A percentile compares a stretch with the other conserved stretches of the same genome.
Conservation (phyloP, 2,888 invertebrate species). For the Belgica antarctica region DNA sequence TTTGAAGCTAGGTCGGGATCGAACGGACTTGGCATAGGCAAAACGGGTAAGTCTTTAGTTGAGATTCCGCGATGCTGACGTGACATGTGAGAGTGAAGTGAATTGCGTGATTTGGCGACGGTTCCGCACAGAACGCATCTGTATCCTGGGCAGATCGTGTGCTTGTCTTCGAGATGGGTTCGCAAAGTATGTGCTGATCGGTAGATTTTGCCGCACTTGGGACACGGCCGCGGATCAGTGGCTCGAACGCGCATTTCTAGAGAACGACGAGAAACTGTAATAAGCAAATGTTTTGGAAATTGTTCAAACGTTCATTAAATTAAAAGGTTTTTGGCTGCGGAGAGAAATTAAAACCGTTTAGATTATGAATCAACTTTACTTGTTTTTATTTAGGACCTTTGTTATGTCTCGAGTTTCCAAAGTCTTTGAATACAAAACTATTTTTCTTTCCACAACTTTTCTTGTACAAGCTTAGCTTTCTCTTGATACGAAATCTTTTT, state of each 20-base stretch:
- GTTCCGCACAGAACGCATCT: slow-evolving; percentile 89
- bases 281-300: slow-evolving; percentile 45
- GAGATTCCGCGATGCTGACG: slow-evolving; percentile 90
- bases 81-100: slow-evolving; percentile 90
- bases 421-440: slow-evolving; percentile 27
- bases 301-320: background rate
- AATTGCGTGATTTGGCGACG: slow-evolving; percentile 88
- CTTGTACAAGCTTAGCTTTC: background rate
- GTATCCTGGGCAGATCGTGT: slow-evolving; percentile 89
- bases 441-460: background rate
- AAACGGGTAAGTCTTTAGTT: slow-evolving; percentile 86
- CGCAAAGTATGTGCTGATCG: slow-evolving; percentile 86
- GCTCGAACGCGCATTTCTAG: slow-evolving; percentile 85
- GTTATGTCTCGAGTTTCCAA: background rate
- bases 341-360: slow-evolving; percentile 25
- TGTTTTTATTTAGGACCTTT: slow-evolving; percentile 22
- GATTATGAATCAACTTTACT: slow-evolving; percentile 17
- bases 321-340: background rate
- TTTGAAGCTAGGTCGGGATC: slow-evolving; percentile 86
- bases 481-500: background rate
- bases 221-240: slow-evolving; percentile 88
- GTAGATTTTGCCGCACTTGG: slow-evolving; percentile 90
- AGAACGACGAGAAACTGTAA: slow-evolving; percentile 70
- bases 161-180: slow-evolving; percentile 89
- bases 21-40: slow-evolving; percentile 90